Evolutionary conservation across 1,140 invertebrate genomes (phyloP).

Genomic region (Drosophila teissieri): DNA sequence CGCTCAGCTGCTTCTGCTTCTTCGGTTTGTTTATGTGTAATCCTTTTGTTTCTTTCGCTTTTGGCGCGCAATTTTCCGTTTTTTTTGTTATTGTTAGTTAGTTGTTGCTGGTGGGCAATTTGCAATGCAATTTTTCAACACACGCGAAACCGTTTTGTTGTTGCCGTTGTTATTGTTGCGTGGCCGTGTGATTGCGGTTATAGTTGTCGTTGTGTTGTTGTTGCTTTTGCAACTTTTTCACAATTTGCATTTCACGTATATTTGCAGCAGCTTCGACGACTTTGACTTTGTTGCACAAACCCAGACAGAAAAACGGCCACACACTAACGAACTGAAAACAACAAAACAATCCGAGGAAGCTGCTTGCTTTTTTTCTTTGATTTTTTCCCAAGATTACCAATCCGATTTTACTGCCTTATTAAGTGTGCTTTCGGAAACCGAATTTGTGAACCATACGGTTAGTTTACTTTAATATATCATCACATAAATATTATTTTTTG

Average conservation of each 20-base stretch:
- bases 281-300: slow-evolving; percentile 51
- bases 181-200: slow-evolving; percentile 38
- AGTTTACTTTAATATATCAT: background rate
- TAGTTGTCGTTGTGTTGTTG: slow-evolving; percentile 26
- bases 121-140: slow-evolving; percentile 52
- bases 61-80: slow-evolving; percentile 71
- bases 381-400: slow-evolving; percentile 37
- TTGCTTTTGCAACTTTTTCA: slow-evolving; percentile 35
- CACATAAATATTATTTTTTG: slow-evolving; percentile 9
- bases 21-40: slow-evolving; percentile 56
- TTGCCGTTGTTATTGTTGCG: slow-evolving; percentile 30
- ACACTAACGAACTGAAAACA: slow-evolving; percentile 27
- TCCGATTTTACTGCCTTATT: slow-evolving; percentile 41
- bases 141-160: slow-evolving; percentile 66
- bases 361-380: slow-evolving; percentile 20
- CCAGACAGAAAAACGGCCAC: slow-evolving; percentile 16
- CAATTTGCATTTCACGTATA: slow-evolving; percentile 78
- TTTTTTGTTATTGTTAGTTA: slow-evolving; percentile 20
- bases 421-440: slow-evolving; percentile 21
- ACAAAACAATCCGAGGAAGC: slow-evolving; percentile 51
- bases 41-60: slow-evolving; percentile 69
- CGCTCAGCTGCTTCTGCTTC: slow-evolving; percentile 40
- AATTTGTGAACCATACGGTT: background rate
- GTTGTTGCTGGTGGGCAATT: slow-evolving; percentile 18
- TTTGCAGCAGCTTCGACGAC: slow-evolving; percentile 51